Evolutionary conservation across 1,140 invertebrate species (phyloP), one percentile per base, ranked within the genome.

Genomic region (Drosophila subobscura): DNA sequence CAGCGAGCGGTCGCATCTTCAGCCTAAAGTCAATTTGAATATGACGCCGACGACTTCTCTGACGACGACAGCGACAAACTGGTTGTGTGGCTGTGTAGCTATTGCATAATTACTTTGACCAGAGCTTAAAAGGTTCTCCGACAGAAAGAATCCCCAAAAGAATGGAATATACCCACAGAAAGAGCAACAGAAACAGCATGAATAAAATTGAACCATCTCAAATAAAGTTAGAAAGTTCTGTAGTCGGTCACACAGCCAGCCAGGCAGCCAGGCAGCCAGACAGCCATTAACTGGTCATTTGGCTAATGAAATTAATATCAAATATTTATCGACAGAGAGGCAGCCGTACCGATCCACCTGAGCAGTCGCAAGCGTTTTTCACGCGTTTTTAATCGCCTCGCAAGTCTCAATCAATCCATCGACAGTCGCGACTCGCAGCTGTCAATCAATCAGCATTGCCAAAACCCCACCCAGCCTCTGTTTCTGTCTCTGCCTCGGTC

Each of bases 1-100:
- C 50, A 55, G 46, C 51, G 44, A 61, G 65, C 56, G 71, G 79
- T 72, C 70, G 79, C 77, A 85, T 85, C 81, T 85, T 85, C 63
- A 77, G 77, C 73, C 81, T 70, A 79, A 65, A 79, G 50, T 44
- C 73, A 67, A 85, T 86, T 86, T 86, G 77, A 86, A 88, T 84
- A 78, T 80, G 54, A 77, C 79, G 83, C 68, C 70, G 50, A 47
- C 72, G 37, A 42, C 65, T 29, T 12, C 33, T 37, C 29, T 33
- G 49, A 37, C 63, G 50, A 41, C 41, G 56, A 59, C 55, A 49
- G 51, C 42, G 45, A 74, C 72, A 75, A 86, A 85, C 81, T 86
- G 81, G 81, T 85, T 85, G 58, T 46, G 47, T 72, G 50, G 51
- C 46, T 58, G 52, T 42, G 63, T 73, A 59, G 56, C 45, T 77